Evolutionary conservation across 2,797 vertebrate genomes (phyloP), one percentile per base, ranked within the genome.

Genomic region (Molossus molossus): DNA sequence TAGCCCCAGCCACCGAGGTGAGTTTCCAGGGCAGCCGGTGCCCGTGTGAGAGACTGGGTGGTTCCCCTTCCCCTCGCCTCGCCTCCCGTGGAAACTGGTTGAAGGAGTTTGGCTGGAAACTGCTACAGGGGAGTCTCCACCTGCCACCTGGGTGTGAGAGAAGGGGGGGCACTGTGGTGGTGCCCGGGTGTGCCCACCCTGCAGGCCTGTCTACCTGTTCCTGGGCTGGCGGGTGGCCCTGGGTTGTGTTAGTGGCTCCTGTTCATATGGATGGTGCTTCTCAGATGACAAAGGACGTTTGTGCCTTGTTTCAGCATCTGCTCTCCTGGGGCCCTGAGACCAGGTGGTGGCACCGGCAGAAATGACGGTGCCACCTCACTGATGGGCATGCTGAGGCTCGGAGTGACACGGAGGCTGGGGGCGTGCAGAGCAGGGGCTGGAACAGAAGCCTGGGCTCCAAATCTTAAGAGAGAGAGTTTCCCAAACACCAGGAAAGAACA

Each of bases 101-200:
- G 76, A 91, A 75, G 95, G 94, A 95, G 96, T 96, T 91, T 76
- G 83, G 57, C 67, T 23, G 75, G 90, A 67, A 84, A 70, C 58
- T 5, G 8, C 76, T 9, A 0, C 10, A 0, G 5, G 21, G 89
- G 50, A 37, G 23, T 13, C 50, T 55, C 60, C 7, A 1, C 23
- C 73, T 57, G 17, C 64, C 21, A 10, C n/a, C 25, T 6, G 10
- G 23, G 45, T 33, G 57, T 58, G 65, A 62, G n/a, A 1, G 18
- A 4, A 9, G 20, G 80, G 29, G 81, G 25, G 23, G 33, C 4
- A 3, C 40, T 40, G 15, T 27, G 4, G 27, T 4, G 29, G n/a
- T 2, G 45, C 64, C 58, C 0, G 0, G 1, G 62, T 27, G 33
- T 1, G 8, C 20, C 12, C 29, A 1, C 64, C 62, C 1, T 23